Evolutionary conservation across 2,797 vertebrate genomes (phyloP), one percentile per base, ranked within the genome.

Genomic region (Schizothorax lantsangensis): DNA sequence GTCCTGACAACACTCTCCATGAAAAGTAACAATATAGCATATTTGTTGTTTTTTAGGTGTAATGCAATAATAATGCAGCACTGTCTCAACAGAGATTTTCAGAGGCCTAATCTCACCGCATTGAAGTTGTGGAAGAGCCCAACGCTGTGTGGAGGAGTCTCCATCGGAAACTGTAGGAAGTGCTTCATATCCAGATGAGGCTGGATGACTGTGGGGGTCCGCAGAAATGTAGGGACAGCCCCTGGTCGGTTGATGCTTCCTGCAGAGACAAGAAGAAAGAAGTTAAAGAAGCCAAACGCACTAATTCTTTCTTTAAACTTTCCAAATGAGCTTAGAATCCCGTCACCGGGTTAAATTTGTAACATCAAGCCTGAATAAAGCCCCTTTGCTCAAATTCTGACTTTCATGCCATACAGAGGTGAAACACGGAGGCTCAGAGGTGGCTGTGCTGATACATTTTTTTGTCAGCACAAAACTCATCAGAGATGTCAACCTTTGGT

Each of bases 101-200:
- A 45, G 40, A 64, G 26, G n/a, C 59, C 7, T 23, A 49, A 71
- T 86, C 94, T 95, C 93, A 98, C 97, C 79, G 97, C 93, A 89
- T 95, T 97, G 93, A 98, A 97, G 94, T 96, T 97, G 92, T 97
- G 95, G 92, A 97, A 98, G 90, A 98, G 96, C 88, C 94, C 96
- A 91, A 97, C 92, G 91, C 93, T 94, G 93, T 95, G 95, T 62
- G 96, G 95, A 7, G 96, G 86, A 0, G 96, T 96, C 87, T 98
- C 97, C 94, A 97, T 92, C 72, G 97, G 96, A 90, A 97, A 97
- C 91, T 96, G 96, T 88, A 98, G 93, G 91, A 97, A 97, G 84
- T 95, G 96, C 93, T 98, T 98, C 94, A 98, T 95, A 93, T 97
- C 97, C 94, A 98, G 93, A 40, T 96, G 97, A 11, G 96, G 95